Conservation (phyloP, 2,888 invertebrate genomes). For the Rotaria sp. region DNA sequence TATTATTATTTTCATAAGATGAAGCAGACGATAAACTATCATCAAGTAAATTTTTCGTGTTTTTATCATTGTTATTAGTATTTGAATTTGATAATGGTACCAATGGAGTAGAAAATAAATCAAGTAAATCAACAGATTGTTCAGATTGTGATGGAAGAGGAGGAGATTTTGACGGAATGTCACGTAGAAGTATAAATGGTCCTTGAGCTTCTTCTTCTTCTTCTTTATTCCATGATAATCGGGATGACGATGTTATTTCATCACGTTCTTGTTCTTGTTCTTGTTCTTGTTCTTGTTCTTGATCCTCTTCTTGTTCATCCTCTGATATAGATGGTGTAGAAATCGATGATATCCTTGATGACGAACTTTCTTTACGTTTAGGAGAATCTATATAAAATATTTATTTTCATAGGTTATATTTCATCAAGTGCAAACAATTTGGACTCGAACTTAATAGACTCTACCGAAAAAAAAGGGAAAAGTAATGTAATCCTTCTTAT, state of each 20-base stretch:
- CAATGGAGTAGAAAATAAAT: not conserved
- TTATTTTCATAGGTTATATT: not conserved
- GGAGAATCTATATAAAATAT: not conserved
- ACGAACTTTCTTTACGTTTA: not conserved
- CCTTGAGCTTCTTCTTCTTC: not conserved
- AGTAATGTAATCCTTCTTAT: not conserved
- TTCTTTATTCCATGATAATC: not conserved
- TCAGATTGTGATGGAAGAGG: not conserved
- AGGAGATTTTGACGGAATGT: not conserved
- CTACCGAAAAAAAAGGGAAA: not conserved
- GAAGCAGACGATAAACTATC: not conserved
- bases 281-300: too few species aligned
- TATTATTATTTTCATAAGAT: not conserved
- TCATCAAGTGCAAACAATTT: not conserved
- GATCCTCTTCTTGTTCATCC: not conserved
- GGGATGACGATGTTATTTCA: not conserved
- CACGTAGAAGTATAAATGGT: not conserved
- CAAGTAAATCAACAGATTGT: not conserved
- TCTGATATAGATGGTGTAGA: constrained; percentile 1
- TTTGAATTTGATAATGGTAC: not conserved
- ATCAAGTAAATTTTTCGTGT: not conserved
- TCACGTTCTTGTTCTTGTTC: not conserved
- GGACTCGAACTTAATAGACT: not conserved
- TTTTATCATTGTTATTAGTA: not conserved
- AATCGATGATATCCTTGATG: not conserved